Evolutionary conservation across 2,888 invertebrate species (phyloP).

Genomic region (Paralinhomoeus sp.): DNA sequence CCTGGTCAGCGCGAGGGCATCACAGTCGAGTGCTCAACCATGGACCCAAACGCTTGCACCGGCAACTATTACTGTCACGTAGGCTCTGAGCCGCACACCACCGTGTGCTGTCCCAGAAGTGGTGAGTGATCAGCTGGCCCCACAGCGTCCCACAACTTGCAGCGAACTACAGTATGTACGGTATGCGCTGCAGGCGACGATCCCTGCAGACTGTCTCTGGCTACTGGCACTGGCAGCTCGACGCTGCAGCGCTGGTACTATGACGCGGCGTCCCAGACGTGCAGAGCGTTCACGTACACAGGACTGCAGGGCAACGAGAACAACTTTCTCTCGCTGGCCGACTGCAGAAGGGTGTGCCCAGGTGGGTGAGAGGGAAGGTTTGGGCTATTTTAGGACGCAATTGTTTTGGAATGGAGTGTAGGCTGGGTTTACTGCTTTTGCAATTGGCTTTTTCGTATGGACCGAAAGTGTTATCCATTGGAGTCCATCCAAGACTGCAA

Average conservation of each 20-base stretch:
- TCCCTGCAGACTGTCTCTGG: constrained; percentile 10
- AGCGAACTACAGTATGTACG: too few species aligned
- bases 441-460: too few species aligned
- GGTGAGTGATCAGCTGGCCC: not conserved
- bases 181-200: not conserved
- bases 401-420: too few species aligned
- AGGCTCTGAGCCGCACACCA: constrained; percentile 2
- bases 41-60: not conserved
- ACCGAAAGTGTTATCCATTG: too few species aligned
- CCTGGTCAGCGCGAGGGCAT: not conserved
- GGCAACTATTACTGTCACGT: constrained; percentile 3
- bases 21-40: not conserved
- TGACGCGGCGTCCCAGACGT: constrained; percentile 9
- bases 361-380: too few species aligned
- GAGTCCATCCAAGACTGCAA: too few species aligned
- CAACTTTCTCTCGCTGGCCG: constrained; percentile 5
- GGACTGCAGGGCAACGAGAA: constrained; percentile 8
- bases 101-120: constrained; percentile 5
- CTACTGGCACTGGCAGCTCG: constrained; percentile 10
- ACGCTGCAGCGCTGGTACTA: constrained; percentile 12
- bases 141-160: too few species aligned
- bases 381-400: too few species aligned
- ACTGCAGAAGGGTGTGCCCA: constrained; percentile 5
- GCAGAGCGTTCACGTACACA: constrained; percentile 11
- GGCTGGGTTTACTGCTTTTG: too few species aligned